Evolutionary conservation across 1,140 invertebrate genomes (phyloP), one percentile per base, ranked within the genome.

Genomic region (Diploscapter pachys): DNA sequence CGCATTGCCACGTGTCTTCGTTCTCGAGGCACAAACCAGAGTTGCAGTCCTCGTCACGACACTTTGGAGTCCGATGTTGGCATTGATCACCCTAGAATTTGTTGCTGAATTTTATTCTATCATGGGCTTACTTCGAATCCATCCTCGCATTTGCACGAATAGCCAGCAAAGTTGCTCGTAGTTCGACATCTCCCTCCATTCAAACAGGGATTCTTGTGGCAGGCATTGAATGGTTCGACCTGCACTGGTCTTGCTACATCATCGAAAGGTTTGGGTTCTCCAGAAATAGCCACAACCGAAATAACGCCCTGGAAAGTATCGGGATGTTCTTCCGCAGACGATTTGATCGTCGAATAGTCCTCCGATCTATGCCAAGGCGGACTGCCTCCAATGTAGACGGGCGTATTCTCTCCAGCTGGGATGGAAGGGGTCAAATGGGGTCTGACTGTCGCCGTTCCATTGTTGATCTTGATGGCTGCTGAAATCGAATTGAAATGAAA

Each of bases 21-120:
- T 70, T 69, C 8, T 83, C 76, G 3, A 79, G 5, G 64, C 81
- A 83, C n/a, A 76, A 63, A 48, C 82, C 82, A 57, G 69, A 57
- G 51, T 63, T 71, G 62, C 81, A 83, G 11, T 69, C 72, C 11
- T 73, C 81, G 68, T 83, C 54, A n/a, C 57, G 53, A 48, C 66
- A 68, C 68, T 76, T 31, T 76, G 73, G 3, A 77, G 55, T 66
- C 81, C 82, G 9, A 63, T 13, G 49, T 68, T 79, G 9, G 54
- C 75, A 75, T 82, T 81, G 61, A 69, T 64, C 63, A 11, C 66
- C 66, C 5, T 9, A 31, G 31, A 31, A 31, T 31, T 31, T 31
- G 31, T 31, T 31, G 31, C 31, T 31, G 31, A 31, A 31, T 31
- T 31, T 31, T 31, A 31, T 31, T 31, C 31, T 31, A 31, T 31